Evolutionary conservation across 2,113 vertebrate species (phyloP).

Genomic region (Ahaetulla prasina): DNA sequence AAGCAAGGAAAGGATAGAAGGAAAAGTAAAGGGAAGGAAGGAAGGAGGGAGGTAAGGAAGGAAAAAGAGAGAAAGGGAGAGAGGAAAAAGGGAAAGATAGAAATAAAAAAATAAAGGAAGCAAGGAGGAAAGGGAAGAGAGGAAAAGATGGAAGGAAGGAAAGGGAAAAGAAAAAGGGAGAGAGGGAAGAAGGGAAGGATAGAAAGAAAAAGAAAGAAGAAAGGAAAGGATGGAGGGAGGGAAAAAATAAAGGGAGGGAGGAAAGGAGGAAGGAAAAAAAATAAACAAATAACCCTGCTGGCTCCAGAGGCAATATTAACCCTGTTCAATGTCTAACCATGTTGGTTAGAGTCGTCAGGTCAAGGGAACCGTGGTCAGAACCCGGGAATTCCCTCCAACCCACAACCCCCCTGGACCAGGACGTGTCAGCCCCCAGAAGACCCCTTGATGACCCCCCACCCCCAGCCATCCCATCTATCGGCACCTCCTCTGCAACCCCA

Average conservation of each 20-base stretch:
- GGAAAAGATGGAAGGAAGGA: background rate
- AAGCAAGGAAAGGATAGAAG: background rate
- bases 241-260: too few relatives aligned
- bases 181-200: background rate
- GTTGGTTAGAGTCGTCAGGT: background rate
- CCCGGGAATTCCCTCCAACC: background rate
- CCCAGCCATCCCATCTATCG: background rate
- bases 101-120: too few relatives aligned
- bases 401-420: background rate
- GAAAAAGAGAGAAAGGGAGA: background rate
- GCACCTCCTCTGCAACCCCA: background rate
- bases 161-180: too few relatives aligned
- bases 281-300: background rate
- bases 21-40: background rate
- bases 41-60: background rate
- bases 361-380: background rate
- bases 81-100: too few relatives aligned
- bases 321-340: background rate
- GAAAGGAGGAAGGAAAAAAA: background rate
- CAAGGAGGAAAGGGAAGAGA: background rate
- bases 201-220: too few relatives aligned
- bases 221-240: too few relatives aligned
- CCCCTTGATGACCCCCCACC: too few relatives aligned
- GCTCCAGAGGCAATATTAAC: background rate
- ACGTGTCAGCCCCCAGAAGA: background rate